Percentiles rank a stretch among this genome's conserved stretches.
phyloP scores from a whole-genome alignment of 1,140 invertebrate species.

The Bombus cullumanus region DNA sequence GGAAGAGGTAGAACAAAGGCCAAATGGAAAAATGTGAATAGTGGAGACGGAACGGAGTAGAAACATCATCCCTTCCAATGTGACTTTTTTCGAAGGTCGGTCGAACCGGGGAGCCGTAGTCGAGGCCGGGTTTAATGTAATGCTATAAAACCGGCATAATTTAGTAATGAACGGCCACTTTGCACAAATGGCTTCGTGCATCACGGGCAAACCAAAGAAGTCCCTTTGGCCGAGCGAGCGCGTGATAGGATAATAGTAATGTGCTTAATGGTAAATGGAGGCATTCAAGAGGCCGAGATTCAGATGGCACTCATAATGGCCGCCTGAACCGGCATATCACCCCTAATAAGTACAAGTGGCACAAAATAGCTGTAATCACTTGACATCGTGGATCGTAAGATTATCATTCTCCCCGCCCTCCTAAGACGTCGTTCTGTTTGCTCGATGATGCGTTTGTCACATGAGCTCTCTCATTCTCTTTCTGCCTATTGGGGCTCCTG shows the following conservation, averaged over 20 bases:
- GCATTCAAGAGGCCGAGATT: conserved; percentile 82
- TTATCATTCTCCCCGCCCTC: conserved; percentile 68
- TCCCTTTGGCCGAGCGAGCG: conserved; percentile 74
- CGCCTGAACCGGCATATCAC: conserved; percentile 77
- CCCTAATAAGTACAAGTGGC: conserved; percentile 83
- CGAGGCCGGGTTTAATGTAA: conserved; percentile 71
- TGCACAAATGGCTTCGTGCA: conserved; percentile 81
- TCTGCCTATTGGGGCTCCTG: neutral
- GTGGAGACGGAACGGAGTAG: neutral
- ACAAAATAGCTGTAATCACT: conserved; percentile 83
- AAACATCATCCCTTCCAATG: conserved; percentile 27
- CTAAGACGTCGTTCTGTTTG: conserved; percentile 53
- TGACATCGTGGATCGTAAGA: conserved; percentile 78
- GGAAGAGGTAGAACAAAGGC: neutral
- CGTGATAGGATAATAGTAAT: conserved; percentile 84
- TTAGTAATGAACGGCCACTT: conserved; percentile 83
- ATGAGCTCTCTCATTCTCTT: neutral
- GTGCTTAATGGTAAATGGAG: conserved; percentile 83
- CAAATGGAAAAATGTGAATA: conserved; percentile 48
- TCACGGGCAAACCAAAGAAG: conserved; percentile 78
- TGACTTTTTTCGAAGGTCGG: conserved; percentile 71
- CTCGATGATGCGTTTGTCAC: conserved; percentile 45
- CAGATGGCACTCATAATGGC: conserved; percentile 82
- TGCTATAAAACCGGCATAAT: conserved; percentile 82
- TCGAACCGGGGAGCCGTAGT: conserved; percentile 52